phyloP scores from a whole-genome alignment of 1,140 invertebrate species.

The Asbolus verrucosus region DNA sequence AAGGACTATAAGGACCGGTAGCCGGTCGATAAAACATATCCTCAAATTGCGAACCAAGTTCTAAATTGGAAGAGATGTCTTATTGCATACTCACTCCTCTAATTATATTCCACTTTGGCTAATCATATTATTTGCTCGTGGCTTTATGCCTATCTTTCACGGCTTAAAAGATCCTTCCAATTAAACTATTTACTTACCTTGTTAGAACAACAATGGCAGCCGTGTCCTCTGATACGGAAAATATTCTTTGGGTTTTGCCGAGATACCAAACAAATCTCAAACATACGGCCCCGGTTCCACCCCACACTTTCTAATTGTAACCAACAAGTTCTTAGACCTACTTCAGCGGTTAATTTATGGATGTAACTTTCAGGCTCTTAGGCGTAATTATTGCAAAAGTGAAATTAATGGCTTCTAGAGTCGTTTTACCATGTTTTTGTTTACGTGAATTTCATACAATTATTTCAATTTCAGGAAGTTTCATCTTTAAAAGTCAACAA shows the following conservation, averaged over 20 bases:
- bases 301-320: constrained; percentile 33
- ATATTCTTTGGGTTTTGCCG: constrained; percentile 6
- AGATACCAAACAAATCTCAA: constrained; percentile 3
- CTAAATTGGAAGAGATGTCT: constrained; percentile 29
- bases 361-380: constrained; percentile 35
- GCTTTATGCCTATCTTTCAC: constrained; percentile 35
- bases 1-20: no score
- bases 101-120: constrained; percentile 46
- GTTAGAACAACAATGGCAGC: constrained; percentile 25
- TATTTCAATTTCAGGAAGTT: constrained; percentile 5
- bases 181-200: constrained; percentile 41
- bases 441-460: constrained; percentile 22
- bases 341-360: constrained; percentile 29
- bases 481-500: background rate
- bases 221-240: constrained; percentile 12
- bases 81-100: constrained; percentile 27
- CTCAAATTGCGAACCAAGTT: constrained; percentile 22
- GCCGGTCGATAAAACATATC: constrained; percentile 40
- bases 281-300: constrained; percentile 19
- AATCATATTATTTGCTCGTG: constrained; percentile 43
- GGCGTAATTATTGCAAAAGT: constrained; percentile 33
- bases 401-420: constrained; percentile 37
- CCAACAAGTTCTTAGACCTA: constrained; percentile 28
- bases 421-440: constrained; percentile 14
- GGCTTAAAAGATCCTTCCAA: constrained; percentile 35